Conservation (phyloP, 2,888 invertebrate species). For the Coelinius sp. region DNA sequence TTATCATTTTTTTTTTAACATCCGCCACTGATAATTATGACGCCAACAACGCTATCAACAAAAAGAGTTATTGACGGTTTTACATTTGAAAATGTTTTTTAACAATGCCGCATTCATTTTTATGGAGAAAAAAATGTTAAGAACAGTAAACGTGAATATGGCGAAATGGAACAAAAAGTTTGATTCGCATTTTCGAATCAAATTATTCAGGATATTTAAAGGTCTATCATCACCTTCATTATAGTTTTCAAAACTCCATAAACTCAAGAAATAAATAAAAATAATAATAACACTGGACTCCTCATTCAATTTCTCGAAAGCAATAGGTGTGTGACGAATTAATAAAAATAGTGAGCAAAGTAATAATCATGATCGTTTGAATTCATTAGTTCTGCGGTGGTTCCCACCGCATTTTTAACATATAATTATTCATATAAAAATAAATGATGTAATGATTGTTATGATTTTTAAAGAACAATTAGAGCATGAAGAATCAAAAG, state of each 20-base stretch:
- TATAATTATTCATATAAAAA: constrained; percentile 6
- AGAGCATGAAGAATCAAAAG: not conserved
- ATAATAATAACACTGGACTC: not conserved
- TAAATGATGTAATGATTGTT: not conserved
- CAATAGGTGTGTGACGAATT: not conserved
- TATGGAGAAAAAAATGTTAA: not conserved
- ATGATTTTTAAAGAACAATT: not conserved
- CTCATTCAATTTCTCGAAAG: not conserved
- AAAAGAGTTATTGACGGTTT: not conserved
- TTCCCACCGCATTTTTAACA: not conserved
- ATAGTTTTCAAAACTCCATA: not conserved
- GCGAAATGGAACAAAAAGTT: not conserved
- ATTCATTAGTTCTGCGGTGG: not conserved
- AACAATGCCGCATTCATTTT: not conserved
- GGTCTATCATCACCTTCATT: not conserved
- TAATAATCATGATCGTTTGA: not conserved
- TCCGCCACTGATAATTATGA: not conserved
- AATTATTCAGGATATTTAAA: not conserved
- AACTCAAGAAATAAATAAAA: not conserved
- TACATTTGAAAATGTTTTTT: not conserved
- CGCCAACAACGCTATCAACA: not conserved
- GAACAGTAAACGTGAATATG: not conserved
- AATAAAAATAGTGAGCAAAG: not conserved
- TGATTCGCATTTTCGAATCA: not conserved
- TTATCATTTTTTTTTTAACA: not conserved